Evolutionary conservation across 2,888 invertebrate genomes (phyloP).

Genomic region (Rhagonycha lutea): DNA sequence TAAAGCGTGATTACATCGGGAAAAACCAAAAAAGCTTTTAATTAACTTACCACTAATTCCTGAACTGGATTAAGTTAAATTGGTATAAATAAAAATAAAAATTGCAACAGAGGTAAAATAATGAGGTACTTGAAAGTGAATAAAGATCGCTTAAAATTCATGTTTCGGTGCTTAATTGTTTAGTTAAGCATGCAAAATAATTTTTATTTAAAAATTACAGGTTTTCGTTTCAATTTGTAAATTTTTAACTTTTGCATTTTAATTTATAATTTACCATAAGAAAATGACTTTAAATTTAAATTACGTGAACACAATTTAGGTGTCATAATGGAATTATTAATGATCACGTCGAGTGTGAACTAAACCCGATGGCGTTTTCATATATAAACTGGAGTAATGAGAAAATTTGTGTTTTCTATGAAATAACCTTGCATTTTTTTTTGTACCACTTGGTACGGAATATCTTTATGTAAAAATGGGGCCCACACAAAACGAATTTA

Average conservation of each 20-base stretch:
- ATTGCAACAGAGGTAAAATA: background rate
- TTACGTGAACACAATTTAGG: conserved; percentile 20
- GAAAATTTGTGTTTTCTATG: background rate
- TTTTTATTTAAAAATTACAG: background rate
- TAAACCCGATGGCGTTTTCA: conserved; percentile 17
- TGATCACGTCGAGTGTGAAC: conserved; percentile 23
- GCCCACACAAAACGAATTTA: background rate
- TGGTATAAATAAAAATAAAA: background rate
- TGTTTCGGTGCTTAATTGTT: background rate
- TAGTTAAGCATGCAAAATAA: background rate
- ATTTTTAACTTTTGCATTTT: background rate
- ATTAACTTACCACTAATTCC: background rate
- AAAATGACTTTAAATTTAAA: background rate
- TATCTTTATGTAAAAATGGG: background rate
- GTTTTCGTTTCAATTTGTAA: background rate
- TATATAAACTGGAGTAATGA: conserved; percentile 18
- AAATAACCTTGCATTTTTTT: background rate
- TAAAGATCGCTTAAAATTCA: background rate
- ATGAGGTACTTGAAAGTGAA: background rate
- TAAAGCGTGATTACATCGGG: background rate
- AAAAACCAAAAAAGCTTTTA: background rate
- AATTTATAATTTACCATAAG: background rate
- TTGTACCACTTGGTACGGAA: background rate
- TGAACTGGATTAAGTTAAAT: background rate
- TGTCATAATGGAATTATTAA: conserved; percentile 22